Conservation (phyloP, 2,113 vertebrate genomes). For the Oryzias javanicus region DNA sequence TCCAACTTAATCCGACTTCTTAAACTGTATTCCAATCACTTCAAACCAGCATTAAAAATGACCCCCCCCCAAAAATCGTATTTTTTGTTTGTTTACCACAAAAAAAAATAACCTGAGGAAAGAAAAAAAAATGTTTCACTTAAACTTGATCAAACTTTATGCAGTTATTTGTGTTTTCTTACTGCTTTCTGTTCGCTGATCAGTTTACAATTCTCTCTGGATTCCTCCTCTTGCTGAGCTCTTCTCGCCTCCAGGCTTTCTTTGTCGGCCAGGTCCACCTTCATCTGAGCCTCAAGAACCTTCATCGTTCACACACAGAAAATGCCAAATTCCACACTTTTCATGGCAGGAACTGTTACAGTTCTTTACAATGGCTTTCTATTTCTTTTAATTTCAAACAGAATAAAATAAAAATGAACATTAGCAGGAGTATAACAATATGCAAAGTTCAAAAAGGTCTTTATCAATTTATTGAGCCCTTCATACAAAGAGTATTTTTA, state of each 20-base stretch:
- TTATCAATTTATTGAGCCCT: no score
- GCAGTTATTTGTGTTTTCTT: slow-evolving; percentile 41
- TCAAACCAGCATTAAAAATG: slow-evolving; percentile 7
- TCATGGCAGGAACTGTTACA: slow-evolving; percentile 3
- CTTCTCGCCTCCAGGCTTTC: slow-evolving; percentile 89
- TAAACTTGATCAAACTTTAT: neutral
- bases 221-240: slow-evolving; percentile 90
- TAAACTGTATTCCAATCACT: slow-evolving; percentile 12
- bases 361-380: no score
- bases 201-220: slow-evolving; percentile 91
- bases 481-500: no score
- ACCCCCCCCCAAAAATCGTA: no score
- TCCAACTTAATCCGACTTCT: slow-evolving; percentile 41
- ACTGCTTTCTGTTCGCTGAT: slow-evolving; percentile 98
- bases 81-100: no score
- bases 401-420: no score
- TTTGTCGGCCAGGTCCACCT: slow-evolving; percentile 92
- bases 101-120: no score
- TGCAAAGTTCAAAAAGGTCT: no score
- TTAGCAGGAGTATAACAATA: no score
- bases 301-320: slow-evolving; percentile 51
- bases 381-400: no score
- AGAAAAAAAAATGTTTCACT: neutral
- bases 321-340: neutral
- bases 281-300: slow-evolving; percentile 96